Conservation (phyloP, 1,140 invertebrate genomes). For the Bombus picipes region DNA sequence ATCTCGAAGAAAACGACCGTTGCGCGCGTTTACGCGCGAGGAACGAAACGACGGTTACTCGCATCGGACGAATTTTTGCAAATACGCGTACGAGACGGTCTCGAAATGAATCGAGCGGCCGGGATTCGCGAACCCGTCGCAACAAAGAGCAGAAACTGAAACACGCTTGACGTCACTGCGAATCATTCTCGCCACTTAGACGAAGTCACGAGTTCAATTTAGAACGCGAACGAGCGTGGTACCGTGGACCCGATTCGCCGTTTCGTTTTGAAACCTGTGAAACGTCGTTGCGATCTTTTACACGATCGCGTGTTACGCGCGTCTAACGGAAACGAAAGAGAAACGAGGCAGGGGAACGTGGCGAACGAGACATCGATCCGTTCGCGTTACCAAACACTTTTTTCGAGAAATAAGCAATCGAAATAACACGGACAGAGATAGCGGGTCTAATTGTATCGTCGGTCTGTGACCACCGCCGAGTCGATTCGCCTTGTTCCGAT, state of each 20-base stretch:
- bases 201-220: constrained; percentile 76
- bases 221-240: constrained; percentile 67
- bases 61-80: background rate
- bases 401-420: too few relatives aligned
- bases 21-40: too few relatives aligned
- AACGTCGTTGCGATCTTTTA: constrained; percentile 1
- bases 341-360: too few relatives aligned
- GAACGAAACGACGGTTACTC: background rate
- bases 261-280: constrained; percentile 36
- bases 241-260: constrained; percentile 47
- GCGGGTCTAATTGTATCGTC: background rate
- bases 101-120: background rate
- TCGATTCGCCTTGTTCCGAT: constrained; percentile 15
- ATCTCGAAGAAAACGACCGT: too few relatives aligned
- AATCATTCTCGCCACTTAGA: constrained; percentile 74
- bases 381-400: too few relatives aligned
- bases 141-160: constrained; percentile 15
- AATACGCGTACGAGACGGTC: background rate
- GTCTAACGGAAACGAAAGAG: background rate
- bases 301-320: too few relatives aligned
- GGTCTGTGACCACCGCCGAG: background rate
- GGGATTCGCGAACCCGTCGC: background rate
- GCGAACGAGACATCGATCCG: too few relatives aligned
- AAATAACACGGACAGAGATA: background rate
- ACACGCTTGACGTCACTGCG: constrained; percentile 61